Evolutionary conservation across 1,140 invertebrate genomes (phyloP), one percentile per base, ranked within the genome.

Genomic region (Lepidurus couesii): DNA sequence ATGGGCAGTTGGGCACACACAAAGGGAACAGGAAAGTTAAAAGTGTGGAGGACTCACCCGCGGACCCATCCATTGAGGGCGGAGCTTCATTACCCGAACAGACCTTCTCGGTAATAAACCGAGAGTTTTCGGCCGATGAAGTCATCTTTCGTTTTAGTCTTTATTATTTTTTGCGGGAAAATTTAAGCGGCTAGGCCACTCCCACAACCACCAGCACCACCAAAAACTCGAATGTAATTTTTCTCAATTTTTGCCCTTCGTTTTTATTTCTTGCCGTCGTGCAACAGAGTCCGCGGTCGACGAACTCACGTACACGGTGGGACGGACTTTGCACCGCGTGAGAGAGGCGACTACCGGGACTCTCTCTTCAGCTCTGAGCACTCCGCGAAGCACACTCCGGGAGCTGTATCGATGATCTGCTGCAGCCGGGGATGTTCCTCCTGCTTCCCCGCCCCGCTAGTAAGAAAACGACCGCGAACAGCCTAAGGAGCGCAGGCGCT

Each of bases 371-470:
- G 21, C n/a, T 9, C 9, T n/a, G 53, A 9, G 21, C 53, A 65
- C n/a, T 16, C 53, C 53, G 53, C 53, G 53, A 65, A 65, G 21
- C 53, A 65, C 53, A 65, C 53, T 65, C 53, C 53, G 53, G 53
- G 53, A 65, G 53, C 53, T 65, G 53, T 65, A 65, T 65, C 53
- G 53, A 65, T 65, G 53, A 65, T 65, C 53, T 65, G 53, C 53
- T 65, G 53, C 53, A 65, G 53, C 53, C 53, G 6, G 53, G 53
- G 53, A 65, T 65, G 53, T 65, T 16, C 53, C 53, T 65, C 13
- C 9, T 65, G 53, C n/a, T 65, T 2, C 53, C 53, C 53, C 21
- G 21, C 53, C 53, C 53, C 16, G 53, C 21, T 65, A 65, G 4
- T 21, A 21, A 13, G 53, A 7, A 65, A 65, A 65, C 16, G 53